These are phyloP conservation scores for Hoplostethus atlanticus DNA, from an alignment of 2,797 vertebrate genomes.

Conservation along the genomic window DNA sequence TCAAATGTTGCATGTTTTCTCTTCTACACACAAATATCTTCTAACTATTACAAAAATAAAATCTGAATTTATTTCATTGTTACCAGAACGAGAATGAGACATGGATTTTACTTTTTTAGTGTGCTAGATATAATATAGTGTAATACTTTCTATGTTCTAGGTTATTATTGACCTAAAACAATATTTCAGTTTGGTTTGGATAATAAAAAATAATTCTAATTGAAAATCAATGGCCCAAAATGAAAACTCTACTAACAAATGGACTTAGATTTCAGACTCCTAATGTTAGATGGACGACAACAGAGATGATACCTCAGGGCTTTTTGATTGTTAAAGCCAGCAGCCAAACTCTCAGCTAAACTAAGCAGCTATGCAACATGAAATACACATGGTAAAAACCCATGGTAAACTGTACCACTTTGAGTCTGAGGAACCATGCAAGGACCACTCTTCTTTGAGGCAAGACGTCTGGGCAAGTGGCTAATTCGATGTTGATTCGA, in stretches of 20 bases:
- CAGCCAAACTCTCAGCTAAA: no score
- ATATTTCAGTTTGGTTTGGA: neutral
- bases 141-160: neutral
- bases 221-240: neutral
- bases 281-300: neutral
- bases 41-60: neutral
- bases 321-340: neutral
- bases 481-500: no score
- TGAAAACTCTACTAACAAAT: neutral
- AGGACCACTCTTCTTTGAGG: neutral
- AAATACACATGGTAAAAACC: neutral
- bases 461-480: neutral
- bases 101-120: neutral
- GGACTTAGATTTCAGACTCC: neutral
- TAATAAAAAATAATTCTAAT: neutral
- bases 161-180: slow-evolving; percentile 1
- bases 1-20: neutral
- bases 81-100: neutral
- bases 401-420: neutral
- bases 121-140: neutral
- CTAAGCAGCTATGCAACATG: neutral
- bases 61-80: neutral
- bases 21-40: neutral
- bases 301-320: neutral
- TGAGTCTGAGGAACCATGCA: neutral